Percentiles rank a stretch among this genome's conserved stretches.
phyloP scores from a whole-genome alignment of 2,888 invertebrate genomes.

The Drosophila barbarae region DNA sequence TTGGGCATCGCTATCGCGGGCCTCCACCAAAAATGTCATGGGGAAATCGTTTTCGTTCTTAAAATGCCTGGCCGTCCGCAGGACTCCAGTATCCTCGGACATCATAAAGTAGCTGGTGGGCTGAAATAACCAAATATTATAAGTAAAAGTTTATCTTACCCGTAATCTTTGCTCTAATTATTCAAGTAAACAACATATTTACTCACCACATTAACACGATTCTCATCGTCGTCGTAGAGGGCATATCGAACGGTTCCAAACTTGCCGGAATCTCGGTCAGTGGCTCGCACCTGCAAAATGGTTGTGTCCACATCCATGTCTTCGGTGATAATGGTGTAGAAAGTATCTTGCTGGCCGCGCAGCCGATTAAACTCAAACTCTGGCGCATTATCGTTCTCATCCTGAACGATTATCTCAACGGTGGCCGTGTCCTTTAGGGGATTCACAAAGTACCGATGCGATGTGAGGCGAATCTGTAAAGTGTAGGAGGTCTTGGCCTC shows the following conservation, averaged over 20 bases:
- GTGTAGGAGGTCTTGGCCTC: conserved; percentile 87
- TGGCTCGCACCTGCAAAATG: conserved; percentile 91
- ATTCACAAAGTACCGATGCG: conserved; percentile 89
- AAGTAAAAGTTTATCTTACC: background rate
- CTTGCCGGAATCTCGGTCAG: conserved; percentile 91
- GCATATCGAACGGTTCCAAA: conserved; percentile 89
- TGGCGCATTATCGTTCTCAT: conserved; percentile 94
- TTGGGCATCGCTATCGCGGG: conserved; percentile 80
- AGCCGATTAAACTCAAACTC: conserved; percentile 87
- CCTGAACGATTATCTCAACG: conserved; percentile 89
- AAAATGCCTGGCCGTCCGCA: conserved; percentile 87
- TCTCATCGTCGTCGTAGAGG: conserved; percentile 78
- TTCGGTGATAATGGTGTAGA: conserved; percentile 88
- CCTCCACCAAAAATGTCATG: conserved; percentile 87
- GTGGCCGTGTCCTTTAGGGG: conserved; percentile 87
- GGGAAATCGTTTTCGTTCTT: conserved; percentile 86
- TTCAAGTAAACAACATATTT: background rate
- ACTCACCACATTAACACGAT: conserved; percentile 69
- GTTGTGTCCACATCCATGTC: conserved; percentile 87
- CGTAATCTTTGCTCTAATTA: background rate
- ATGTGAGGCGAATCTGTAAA: conserved; percentile 88
- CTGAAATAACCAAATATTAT: conserved; percentile 42
- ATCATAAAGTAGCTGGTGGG: conserved; percentile 84
- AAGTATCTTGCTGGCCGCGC: conserved; percentile 84
- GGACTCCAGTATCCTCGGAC: conserved; percentile 86